Evolutionary conservation across 2,888 invertebrate species (phyloP).

Genomic region (Sicus ferrugineus): DNA sequence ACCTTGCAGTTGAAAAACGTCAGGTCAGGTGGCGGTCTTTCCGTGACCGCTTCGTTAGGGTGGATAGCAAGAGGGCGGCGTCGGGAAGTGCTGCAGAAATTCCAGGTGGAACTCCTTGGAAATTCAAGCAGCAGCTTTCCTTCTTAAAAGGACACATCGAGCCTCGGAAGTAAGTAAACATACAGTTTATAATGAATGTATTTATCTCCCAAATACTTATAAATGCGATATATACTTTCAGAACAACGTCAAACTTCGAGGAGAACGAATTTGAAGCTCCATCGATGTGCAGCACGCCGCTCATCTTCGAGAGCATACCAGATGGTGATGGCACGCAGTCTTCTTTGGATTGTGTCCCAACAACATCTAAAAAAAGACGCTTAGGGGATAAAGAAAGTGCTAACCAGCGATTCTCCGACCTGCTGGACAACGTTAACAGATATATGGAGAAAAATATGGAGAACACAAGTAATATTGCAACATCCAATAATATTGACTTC

Average conservation of each 20-base stretch:
- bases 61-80: background rate
- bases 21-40: background rate
- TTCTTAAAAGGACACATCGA: no score
- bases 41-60: constrained; percentile 5
- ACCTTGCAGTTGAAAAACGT: no score
- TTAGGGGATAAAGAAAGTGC: background rate
- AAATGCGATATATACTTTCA: background rate
- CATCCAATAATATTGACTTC: no score
- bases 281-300: background rate
- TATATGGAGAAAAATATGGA: no score
- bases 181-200: no score
- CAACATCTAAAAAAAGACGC: background rate
- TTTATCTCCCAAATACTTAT: background rate
- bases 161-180: no score
- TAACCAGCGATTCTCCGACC: no score
- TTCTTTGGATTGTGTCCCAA: no score
- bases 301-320: background rate
- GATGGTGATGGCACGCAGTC: no score
- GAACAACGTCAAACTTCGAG: background rate
- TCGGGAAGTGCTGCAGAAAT: no score
- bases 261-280: background rate
- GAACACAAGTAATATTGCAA: no score
- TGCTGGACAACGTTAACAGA: background rate
- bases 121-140: background rate
- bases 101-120: background rate